A percentile compares a stretch with the other conserved stretches of the same genome.
These are phyloP conservation scores for Peromyscus attwateri DNA, from an alignment of 2,797 vertebrate genomes.

Conservation along the genomic window DNA sequence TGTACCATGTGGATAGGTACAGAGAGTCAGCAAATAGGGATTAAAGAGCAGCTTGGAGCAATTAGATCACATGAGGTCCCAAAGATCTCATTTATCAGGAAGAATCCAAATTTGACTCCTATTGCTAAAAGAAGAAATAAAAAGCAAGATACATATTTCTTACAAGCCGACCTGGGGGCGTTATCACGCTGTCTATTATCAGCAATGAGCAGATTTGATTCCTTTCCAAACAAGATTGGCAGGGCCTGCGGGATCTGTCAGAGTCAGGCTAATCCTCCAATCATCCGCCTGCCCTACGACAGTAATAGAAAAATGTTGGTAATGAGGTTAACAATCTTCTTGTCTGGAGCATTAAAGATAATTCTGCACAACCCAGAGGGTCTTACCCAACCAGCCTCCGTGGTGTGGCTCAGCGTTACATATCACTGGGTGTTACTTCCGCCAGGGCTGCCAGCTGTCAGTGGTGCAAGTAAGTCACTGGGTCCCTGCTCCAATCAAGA, in stretches of 20 bases:
- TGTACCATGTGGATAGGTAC: not conserved
- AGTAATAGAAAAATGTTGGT: constrained; percentile 75
- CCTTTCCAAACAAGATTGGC: constrained; percentile 79
- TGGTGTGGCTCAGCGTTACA: not conserved
- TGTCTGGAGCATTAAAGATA: constrained; percentile 79
- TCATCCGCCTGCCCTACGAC: constrained; percentile 73
- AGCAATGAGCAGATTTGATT: constrained; percentile 80
- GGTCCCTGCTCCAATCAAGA: not conserved
- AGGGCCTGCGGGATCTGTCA: constrained; percentile 82
- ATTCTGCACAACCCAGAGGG: constrained; percentile 69
- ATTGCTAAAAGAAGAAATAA: constrained; percentile 72
- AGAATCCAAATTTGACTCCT: constrained; percentile 72
- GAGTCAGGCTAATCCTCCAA: constrained; percentile 84
- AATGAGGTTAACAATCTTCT: constrained; percentile 83
- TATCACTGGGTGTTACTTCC: constrained; percentile 48
- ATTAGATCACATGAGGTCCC: constrained; percentile 60
- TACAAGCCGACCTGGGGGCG: constrained; percentile 65
- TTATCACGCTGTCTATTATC: constrained; percentile 70
- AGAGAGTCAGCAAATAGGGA: constrained; percentile 45
- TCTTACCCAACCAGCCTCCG: constrained; percentile 66
- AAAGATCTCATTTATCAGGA: constrained; percentile 70
- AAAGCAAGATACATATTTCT: constrained; percentile 25
- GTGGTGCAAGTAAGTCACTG: not conserved
- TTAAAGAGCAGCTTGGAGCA: constrained; percentile 62
- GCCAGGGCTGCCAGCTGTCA: constrained; percentile 35